Evolutionary conservation across 1,140 invertebrate genomes (phyloP).

Genomic region (Acromyrmex heyeri): DNA sequence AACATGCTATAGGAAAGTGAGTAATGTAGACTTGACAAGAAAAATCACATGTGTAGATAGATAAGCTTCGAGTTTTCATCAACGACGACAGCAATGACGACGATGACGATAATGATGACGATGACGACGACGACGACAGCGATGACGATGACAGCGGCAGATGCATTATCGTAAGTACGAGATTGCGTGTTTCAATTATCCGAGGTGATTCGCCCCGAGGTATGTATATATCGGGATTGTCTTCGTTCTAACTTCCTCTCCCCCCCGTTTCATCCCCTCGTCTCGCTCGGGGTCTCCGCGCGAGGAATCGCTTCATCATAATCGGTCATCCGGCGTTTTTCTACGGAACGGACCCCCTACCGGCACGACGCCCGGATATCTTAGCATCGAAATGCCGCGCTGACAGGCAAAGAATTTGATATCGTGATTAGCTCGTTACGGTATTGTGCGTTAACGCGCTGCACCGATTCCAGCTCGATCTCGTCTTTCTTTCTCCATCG

Average conservation of each 20-base stretch:
- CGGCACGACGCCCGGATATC: slow-evolving; percentile 81
- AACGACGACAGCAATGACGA: background rate
- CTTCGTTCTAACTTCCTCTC: slow-evolving; percentile 71
- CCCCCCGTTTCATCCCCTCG: slow-evolving; percentile 35
- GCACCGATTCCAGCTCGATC: slow-evolving; percentile 62
- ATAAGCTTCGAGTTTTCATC: slow-evolving; percentile 37
- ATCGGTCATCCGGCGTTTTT: slow-evolving; percentile 85
- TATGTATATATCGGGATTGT: slow-evolving; percentile 74
- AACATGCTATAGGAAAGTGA: background rate
- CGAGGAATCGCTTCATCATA: slow-evolving; percentile 85
- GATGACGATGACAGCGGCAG: slow-evolving; percentile 55
- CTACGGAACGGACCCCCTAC: slow-evolving; percentile 79
- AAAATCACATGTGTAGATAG: slow-evolving; percentile 17
- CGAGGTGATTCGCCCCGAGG: slow-evolving; percentile 74
- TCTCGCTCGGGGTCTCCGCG: slow-evolving; percentile 1
- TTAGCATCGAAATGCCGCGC: slow-evolving; percentile 85
- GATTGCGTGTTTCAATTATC: slow-evolving; percentile 86
- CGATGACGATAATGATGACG: no score
- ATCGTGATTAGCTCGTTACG: slow-evolving; percentile 86
- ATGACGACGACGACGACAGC: background rate
- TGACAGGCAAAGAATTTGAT: slow-evolving; percentile 86
- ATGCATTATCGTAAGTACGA: slow-evolving; percentile 81
- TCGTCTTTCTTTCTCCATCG: slow-evolving; percentile 32
- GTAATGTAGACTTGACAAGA: background rate
- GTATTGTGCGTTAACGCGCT: slow-evolving; percentile 81